Conservation (phyloP, 2,888 invertebrate species). For the Ypsolopha sequella region DNA sequence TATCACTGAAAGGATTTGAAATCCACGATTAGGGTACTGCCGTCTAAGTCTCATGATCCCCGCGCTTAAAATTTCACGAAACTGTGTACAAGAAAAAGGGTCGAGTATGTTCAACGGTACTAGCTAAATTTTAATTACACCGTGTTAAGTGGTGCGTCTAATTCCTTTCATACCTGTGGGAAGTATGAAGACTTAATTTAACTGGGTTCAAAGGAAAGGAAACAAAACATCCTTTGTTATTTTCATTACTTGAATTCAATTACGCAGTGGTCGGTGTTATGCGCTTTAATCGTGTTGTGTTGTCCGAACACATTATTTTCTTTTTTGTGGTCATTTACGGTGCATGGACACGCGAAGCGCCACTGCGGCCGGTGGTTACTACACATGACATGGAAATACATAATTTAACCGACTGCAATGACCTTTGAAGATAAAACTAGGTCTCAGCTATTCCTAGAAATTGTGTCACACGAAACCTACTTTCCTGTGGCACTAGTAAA, state of each 20-base stretch:
- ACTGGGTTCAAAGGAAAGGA: no score
- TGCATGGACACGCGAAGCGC: constrained; percentile 3
- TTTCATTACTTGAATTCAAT: neutral
- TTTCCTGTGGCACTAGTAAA: neutral
- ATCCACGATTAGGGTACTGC: no score
- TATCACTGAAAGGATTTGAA: neutral
- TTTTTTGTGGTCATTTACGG: constrained; percentile 19
- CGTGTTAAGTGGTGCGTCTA: no score
- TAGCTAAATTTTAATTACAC: no score
- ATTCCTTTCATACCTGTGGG: no score
- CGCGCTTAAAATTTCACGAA: no score
- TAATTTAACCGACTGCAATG: constrained; percentile 26
- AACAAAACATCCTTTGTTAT: neutral
- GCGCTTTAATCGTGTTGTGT: neutral
- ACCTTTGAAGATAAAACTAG: constrained; percentile 36
- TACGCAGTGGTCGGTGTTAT: neutral
- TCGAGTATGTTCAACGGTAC: no score
- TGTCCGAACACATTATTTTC: constrained; percentile 5
- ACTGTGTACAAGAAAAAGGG: no score
- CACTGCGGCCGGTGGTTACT: constrained; percentile 22
- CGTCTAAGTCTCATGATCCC: no score
- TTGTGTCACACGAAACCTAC: constrained; percentile 22
- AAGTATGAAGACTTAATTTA: no score
- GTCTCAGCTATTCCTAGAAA: constrained; percentile 33
- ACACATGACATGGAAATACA: constrained; percentile 13